Base-by-base conservation (phyloP, 2,888 invertebrate species). In the Stegana nigrithorax region DNA sequence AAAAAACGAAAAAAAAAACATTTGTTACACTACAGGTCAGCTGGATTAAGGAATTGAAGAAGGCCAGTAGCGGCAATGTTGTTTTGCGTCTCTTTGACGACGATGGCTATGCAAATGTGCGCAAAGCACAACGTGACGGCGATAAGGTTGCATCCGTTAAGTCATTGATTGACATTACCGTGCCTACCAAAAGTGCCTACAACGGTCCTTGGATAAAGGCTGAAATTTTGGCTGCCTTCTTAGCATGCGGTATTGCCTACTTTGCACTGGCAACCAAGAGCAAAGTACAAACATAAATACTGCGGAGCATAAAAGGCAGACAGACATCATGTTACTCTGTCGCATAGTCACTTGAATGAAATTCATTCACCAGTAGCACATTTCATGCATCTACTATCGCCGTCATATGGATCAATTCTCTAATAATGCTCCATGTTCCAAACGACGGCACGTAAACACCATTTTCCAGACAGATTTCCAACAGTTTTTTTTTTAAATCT, bases 171-270 rank as follows among this genome's bases (percentile, higher is more conserved):
- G 89, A 90, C 56, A 88, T 95, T 60, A 86, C 88, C 12, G 86
- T 95, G 7, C 89, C 90, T 71, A 92, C 94, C 76, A 89, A 91
- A 59, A 91, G 93, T 81, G 92, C 96, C 56, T 97, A 95, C 87
- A 92, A 91, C 67, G 97, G 97, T 1, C 96, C 96, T 2, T 93
- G 94, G 92, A 89, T 97, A 59, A 96, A 96, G 85, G 95, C 96
- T 0, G 97, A 97, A 87, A 90, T 96, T 39, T 87, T 97, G 56
- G 97, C 97, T 7, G 92, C 93, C 4, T 87, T 90, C 12, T 85
- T 93, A 1, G 92, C 95, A 2, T 88, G 92, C 66, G 84, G 93
- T 14, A 90, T 97, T 8, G 94, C 94, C 50, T 97, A 96, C 85
- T 89, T 93, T 63, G 97, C 97, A 0, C 91, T 95, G 75, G 90